phyloP scores from a whole-genome alignment of 2,113 vertebrate species.

The Hirundichthys speculiger region DNA sequence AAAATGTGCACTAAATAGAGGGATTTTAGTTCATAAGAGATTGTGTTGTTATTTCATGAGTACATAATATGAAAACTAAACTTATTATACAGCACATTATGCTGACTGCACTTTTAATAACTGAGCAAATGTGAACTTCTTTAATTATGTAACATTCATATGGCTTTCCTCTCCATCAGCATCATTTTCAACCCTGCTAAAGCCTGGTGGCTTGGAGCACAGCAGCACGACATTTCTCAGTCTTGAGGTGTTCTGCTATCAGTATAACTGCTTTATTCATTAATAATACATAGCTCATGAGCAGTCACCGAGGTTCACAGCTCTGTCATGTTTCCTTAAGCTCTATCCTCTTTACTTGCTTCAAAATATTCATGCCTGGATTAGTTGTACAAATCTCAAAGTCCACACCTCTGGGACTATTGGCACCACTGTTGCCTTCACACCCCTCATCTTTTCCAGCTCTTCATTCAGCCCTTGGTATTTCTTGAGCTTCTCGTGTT shows the following conservation, averaged over 20 bases:
- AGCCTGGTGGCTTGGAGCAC: constrained; percentile 35
- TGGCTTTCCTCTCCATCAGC: constrained; percentile 16
- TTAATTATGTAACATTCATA: constrained; percentile 27
- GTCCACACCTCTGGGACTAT: too few relatives aligned
- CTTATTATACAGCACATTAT: constrained; percentile 3
- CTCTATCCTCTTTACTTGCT: constrained; percentile 2
- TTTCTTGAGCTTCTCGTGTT: too few relatives aligned
- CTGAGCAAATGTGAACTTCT: constrained; percentile 11
- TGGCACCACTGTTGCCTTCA: too few relatives aligned
- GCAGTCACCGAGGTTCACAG: constrained; percentile 23
- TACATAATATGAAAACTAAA: background rate
- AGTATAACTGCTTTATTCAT: constrained; percentile 54
- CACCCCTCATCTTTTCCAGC: background rate
- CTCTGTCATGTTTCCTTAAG: constrained; percentile 4
- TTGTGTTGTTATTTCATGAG: background rate
- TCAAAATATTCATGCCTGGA: constrained; percentile 12
- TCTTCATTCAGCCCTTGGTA: too few relatives aligned
- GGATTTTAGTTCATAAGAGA: background rate
- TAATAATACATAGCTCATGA: constrained; percentile 49
- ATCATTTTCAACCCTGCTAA: background rate
- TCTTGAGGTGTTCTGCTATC: constrained; percentile 32
- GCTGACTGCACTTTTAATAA: background rate
- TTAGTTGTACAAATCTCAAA: too few relatives aligned
- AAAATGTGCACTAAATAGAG: background rate
- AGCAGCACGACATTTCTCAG: constrained; percentile 34